These are phyloP conservation scores for Mus spretus DNA, from an alignment of 2,797 vertebrate species.

Conservation along the genomic window DNA sequence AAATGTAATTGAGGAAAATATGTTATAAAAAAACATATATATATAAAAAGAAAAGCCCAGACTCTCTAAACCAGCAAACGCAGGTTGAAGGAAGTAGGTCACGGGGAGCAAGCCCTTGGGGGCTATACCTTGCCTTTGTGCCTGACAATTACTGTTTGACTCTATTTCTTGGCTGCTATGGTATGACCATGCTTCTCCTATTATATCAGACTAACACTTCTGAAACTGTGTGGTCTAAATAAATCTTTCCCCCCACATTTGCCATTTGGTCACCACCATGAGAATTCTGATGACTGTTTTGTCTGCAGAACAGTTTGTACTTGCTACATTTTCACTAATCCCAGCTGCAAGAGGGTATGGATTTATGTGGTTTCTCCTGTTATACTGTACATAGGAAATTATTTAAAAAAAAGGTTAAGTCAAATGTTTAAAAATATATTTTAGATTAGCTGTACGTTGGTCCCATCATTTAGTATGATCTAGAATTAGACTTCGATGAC, in stretches of 20 bases:
- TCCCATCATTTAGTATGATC: slow-evolving; percentile 22
- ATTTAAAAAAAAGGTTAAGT: background rate
- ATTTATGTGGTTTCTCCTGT: background rate
- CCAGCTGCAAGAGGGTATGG: slow-evolving; percentile 28
- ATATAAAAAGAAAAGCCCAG: background rate
- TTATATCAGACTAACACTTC: background rate
- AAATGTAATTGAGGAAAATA: too few relatives aligned
- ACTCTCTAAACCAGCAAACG: background rate
- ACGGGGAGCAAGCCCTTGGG: background rate
- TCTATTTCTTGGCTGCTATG: background rate
- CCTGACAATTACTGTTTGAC: background rate
- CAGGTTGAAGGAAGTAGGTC: background rate
- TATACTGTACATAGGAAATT: background rate
- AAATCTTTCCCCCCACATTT: background rate
- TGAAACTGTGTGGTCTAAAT: background rate
- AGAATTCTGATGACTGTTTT: background rate
- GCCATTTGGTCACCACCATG: background rate
- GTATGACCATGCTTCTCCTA: background rate
- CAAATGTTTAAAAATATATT: background rate
- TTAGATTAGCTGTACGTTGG: slow-evolving; percentile 25
- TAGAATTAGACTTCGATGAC: slow-evolving; percentile 24
- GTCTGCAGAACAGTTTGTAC: background rate
- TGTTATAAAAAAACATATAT: too few relatives aligned
- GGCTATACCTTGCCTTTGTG: background rate
- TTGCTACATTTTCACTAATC: slow-evolving; percentile 24